Evolutionary conservation across 2,113 vertebrate genomes (phyloP).

Genomic region (Catharus minimus): DNA sequence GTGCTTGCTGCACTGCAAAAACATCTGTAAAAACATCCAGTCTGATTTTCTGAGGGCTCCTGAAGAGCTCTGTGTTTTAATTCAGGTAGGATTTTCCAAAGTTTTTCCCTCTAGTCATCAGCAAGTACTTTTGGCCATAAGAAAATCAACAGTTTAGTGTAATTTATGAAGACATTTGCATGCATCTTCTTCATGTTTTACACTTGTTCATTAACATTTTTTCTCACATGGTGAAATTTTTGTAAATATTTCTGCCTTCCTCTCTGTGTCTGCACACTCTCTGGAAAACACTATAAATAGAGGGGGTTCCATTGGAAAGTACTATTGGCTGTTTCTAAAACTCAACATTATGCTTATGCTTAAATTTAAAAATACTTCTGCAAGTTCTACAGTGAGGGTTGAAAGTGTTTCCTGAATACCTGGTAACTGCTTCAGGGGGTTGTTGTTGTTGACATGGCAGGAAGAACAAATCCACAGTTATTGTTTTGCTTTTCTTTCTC

Average conservation of each 20-base stretch:
- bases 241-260: neutral
- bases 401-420: neutral
- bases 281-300: neutral
- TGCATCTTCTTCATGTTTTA: neutral
- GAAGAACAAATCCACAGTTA: neutral
- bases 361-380: neutral
- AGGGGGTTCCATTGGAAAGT: neutral
- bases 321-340: neutral
- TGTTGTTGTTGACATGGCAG: neutral
- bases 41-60: neutral
- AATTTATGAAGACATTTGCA: neutral
- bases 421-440: neutral
- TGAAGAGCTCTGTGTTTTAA: neutral
- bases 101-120: neutral
- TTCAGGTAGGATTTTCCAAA: neutral
- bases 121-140: neutral
- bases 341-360: neutral
- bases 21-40: neutral
- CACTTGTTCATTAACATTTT: neutral
- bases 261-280: neutral
- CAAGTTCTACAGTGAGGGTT: neutral
- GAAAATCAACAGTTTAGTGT: neutral
- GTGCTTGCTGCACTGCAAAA: constrained; percentile 3
- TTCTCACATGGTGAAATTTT: neutral
- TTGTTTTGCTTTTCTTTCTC: neutral